These are phyloP conservation scores for Brachymystax lenok DNA, from an alignment of 2,797 vertebrate species.

Conservation along the genomic window DNA sequence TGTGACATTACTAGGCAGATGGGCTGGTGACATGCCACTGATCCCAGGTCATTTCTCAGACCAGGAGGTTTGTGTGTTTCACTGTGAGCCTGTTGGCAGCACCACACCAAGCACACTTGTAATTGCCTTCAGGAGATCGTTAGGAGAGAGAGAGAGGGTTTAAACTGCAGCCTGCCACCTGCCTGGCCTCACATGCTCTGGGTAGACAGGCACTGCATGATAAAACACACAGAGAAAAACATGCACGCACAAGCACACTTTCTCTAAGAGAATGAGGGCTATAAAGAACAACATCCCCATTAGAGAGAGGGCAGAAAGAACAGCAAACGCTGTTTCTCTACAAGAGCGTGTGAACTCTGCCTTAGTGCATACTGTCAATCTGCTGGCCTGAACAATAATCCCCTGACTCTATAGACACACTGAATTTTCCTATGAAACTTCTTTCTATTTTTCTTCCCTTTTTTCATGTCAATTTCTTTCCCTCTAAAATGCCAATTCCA, in stretches of 20 bases:
- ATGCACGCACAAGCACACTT: not conserved
- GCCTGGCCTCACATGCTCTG: not conserved
- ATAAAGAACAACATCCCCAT: not conserved
- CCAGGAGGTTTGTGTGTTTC: not conserved
- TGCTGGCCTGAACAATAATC: not conserved
- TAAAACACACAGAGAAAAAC: not conserved
- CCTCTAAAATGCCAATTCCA: not conserved
- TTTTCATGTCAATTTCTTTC: not conserved
- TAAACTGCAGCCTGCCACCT: not conserved
- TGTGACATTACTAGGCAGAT: not conserved
- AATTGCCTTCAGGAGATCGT: not conserved
- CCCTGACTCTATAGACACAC: not conserved
- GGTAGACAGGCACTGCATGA: not conserved
- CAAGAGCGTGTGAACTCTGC: not conserved
- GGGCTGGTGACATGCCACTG: not conserved
- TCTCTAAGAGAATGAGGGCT: not conserved
- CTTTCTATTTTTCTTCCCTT: not conserved
- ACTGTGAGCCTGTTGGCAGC: not conserved
- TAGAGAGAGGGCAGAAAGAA: not conserved
- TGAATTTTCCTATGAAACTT: not conserved
- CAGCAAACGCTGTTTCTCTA: not conserved
- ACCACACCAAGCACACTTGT: not conserved
- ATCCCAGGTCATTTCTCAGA: not conserved
- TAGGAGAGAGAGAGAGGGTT: not conserved
- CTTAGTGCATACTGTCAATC: not conserved